A percentile compares a stretch with the other conserved stretches of the same genome.
Conservation (phyloP, 2,797 vertebrate species). For the Eulemur albifrons region DNA sequence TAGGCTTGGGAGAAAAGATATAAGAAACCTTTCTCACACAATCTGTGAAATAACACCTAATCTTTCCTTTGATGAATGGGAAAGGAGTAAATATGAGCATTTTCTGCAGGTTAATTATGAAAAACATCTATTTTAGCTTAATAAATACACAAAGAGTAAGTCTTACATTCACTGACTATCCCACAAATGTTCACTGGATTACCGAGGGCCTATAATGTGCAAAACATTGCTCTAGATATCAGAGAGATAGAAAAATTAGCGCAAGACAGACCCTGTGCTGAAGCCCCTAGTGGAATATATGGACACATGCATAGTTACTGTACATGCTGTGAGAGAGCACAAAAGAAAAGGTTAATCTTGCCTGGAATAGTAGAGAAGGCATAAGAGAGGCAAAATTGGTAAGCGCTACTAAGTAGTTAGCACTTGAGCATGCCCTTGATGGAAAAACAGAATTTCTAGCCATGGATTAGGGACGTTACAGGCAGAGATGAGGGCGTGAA, state of each 20-base stretch:
- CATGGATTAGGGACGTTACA: not conserved
- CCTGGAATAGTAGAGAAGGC: not conserved
- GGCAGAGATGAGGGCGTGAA: not conserved
- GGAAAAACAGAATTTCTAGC: not conserved
- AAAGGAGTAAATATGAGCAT: not conserved
- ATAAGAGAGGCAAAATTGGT: not conserved
- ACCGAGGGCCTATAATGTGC: not conserved
- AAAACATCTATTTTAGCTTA: not conserved
- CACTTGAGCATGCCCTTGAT: not conserved
- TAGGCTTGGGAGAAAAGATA: not conserved
- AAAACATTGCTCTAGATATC: not conserved
- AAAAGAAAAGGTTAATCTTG: not conserved
- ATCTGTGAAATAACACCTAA: conserved; percentile 34
- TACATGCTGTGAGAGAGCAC: not conserved
- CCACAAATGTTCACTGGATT: not conserved
- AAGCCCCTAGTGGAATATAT: not conserved
- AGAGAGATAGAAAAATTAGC: not conserved
- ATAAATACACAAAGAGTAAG: not conserved
- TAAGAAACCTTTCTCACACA: not conserved
- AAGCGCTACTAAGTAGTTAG: not conserved
- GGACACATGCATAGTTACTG: not conserved
- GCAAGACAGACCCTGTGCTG: not conserved
- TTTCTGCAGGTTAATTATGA: not conserved
- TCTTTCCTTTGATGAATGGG: conserved; percentile 4
- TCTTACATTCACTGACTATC: not conserved